Percentiles rank a stretch among this genome's conserved stretches.
phyloP scores from a whole-genome alignment of 2,888 invertebrate species.

The Drosophila mercatorum region DNA sequence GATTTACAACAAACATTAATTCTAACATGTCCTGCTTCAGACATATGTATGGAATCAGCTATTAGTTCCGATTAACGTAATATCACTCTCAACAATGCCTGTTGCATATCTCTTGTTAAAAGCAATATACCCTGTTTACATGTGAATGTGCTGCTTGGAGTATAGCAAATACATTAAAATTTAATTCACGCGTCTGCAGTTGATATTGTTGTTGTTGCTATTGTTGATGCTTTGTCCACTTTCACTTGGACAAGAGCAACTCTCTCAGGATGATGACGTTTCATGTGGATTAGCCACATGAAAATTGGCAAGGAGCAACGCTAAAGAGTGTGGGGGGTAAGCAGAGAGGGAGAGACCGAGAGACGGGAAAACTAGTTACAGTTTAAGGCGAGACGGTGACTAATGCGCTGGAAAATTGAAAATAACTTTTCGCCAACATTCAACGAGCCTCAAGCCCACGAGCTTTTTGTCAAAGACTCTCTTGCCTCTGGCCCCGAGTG shows the following conservation, averaged over 20 bases:
- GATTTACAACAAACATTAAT: too few relatives aligned
- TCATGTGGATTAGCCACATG: slow-evolving; percentile 45
- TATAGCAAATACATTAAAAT: slow-evolving; percentile 53
- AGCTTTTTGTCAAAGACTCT: slow-evolving; percentile 49
- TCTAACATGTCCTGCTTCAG: too few relatives aligned
- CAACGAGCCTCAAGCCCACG: slow-evolving; percentile 32
- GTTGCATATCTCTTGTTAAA: not conserved
- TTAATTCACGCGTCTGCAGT: slow-evolving; percentile 72
- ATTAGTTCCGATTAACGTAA: not conserved
- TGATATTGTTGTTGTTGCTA: slow-evolving; percentile 28
- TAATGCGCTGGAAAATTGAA: slow-evolving; percentile 75
- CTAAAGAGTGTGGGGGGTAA: not conserved
- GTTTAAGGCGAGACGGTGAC: slow-evolving; percentile 68
- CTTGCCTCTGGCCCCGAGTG: slow-evolving; percentile 32
- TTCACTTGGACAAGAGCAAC: slow-evolving; percentile 61
- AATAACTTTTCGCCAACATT: slow-evolving; percentile 49
- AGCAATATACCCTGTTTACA: not conserved
- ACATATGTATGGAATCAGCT: not conserved
- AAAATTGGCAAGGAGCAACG: slow-evolving; percentile 42
- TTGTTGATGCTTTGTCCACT: slow-evolving; percentile 60
- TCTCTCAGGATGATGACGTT: slow-evolving; percentile 67
- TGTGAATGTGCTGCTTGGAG: not conserved
- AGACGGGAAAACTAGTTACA: slow-evolving; percentile 67
- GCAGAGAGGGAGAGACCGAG: not conserved
- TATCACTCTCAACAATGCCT: too few relatives aligned